Conservation (phyloP, 2,113 vertebrate species). For the Anser brachyrhynchus region DNA sequence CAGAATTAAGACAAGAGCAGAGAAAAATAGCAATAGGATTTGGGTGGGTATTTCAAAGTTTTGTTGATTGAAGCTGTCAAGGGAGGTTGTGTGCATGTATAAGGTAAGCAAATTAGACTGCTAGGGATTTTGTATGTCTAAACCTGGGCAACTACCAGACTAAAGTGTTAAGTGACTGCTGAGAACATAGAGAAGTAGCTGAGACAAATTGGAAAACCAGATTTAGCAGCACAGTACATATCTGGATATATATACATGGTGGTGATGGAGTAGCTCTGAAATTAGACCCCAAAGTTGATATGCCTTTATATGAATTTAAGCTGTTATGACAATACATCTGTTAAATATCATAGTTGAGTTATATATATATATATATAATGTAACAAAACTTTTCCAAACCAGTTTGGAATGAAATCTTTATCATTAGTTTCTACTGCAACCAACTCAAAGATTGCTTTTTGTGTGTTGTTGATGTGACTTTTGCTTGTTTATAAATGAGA, state of each 20-base stretch:
- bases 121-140: neutral
- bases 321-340: neutral
- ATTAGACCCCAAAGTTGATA: neutral
- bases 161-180: neutral
- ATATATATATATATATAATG: neutral
- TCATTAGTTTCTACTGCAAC: neutral
- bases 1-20: neutral
- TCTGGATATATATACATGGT: neutral
- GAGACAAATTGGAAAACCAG: neutral
- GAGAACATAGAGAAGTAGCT: neutral
- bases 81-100: accelerated
- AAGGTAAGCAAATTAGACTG: neutral
- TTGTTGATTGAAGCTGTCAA: neutral
- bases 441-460: neutral
- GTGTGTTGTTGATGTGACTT: neutral
- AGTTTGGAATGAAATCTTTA: neutral
- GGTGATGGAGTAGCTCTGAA: neutral
- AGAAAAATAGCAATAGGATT: neutral
- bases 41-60: neutral
- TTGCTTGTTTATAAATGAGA: neutral
- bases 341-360: neutral
- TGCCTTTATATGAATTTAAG: neutral
- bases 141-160: neutral
- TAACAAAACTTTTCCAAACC: neutral
- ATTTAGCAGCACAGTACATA: neutral